Evolutionary conservation across 2,888 invertebrate species (phyloP).

Genomic region (Tineola bisselliella): DNA sequence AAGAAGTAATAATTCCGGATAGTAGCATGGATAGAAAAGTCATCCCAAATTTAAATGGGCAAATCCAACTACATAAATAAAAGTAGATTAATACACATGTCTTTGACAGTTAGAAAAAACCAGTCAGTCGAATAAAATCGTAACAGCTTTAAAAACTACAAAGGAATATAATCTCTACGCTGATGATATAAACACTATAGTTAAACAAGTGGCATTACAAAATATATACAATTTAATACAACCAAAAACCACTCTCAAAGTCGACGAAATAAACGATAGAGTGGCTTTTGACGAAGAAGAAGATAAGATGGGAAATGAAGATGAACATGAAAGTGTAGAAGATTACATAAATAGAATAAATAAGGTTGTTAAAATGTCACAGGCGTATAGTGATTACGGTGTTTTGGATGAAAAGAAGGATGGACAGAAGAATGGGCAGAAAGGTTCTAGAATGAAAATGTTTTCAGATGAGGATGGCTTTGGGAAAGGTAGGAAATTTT

Average conservation of each 20-base stretch:
- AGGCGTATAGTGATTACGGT: slow-evolving; percentile 58
- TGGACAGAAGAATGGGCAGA: slow-evolving; percentile 18
- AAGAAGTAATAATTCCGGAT: too few species aligned
- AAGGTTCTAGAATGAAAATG: not conserved
- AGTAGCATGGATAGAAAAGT: too few species aligned
- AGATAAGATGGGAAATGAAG: slow-evolving; percentile 20
- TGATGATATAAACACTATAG: slow-evolving; percentile 27
- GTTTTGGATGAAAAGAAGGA: slow-evolving; percentile 39
- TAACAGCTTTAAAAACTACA: slow-evolving; percentile 17
- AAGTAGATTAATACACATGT: too few species aligned
- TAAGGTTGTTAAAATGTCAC: slow-evolving; percentile 37
- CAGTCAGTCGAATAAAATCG: not conserved
- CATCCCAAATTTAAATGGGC: too few species aligned
- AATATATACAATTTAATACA: slow-evolving; percentile 18
- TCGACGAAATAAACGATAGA: slow-evolving; percentile 18
- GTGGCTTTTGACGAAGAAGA: slow-evolving; percentile 16
- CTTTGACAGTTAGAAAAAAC: too few species aligned
- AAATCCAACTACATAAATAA: too few species aligned
- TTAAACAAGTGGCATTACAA: slow-evolving; percentile 27
- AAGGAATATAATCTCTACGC: too few species aligned
- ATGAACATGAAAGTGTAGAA: slow-evolving; percentile 41
- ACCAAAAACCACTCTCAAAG: not conserved
- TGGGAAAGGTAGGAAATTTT: slow-evolving; percentile 17
- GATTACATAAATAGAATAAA: slow-evolving; percentile 27
- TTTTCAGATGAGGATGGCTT: slow-evolving; percentile 17